Conservation (phyloP, 2,797 vertebrate genomes). For the Chiloscyllium punctatum region DNA sequence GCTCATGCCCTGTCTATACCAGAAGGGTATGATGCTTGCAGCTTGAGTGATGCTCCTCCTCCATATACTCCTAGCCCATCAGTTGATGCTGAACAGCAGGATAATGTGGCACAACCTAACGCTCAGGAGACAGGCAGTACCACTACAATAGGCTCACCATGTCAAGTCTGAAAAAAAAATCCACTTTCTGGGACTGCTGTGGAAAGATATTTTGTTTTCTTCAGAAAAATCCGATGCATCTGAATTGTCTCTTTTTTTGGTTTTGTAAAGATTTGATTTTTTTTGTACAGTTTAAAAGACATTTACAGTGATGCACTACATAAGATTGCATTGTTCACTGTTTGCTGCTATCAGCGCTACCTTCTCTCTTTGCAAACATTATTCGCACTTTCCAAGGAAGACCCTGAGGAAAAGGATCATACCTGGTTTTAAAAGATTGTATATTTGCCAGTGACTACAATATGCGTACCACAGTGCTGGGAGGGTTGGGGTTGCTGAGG, state of each 20-base stretch:
- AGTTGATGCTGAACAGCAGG: conserved; percentile 44
- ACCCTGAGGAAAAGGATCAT: background rate
- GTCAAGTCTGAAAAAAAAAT: conserved; percentile 19
- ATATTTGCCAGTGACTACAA: background rate
- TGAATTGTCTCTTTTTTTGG: background rate
- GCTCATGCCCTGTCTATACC: conserved; percentile 51
- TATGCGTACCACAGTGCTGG: background rate
- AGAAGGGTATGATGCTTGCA: conserved; percentile 53
- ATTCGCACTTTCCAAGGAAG: conserved; percentile 30
- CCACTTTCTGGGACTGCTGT: conserved; percentile 2
- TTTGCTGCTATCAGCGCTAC: conserved; percentile 32
- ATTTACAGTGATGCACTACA: conserved; percentile 33
- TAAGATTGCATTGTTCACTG: background rate
- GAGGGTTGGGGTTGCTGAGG: background rate
- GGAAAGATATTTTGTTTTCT: conserved; percentile 16
- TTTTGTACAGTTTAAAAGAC: conserved; percentile 29
- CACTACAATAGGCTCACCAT: conserved; percentile 20
- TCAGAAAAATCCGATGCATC: conserved; percentile 19
- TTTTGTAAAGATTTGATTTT: conserved; percentile 24
- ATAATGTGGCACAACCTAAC: conserved; percentile 45
- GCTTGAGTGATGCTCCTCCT: conserved; percentile 65
- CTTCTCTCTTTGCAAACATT: conserved; percentile 18
- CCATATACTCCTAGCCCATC: conserved; percentile 60
- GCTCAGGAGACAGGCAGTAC: conserved; percentile 48
- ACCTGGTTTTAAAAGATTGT: conserved; percentile 14